These are phyloP conservation scores for Idaea biselata DNA, from an alignment of 2,888 invertebrate species.

Conservation along the genomic window DNA sequence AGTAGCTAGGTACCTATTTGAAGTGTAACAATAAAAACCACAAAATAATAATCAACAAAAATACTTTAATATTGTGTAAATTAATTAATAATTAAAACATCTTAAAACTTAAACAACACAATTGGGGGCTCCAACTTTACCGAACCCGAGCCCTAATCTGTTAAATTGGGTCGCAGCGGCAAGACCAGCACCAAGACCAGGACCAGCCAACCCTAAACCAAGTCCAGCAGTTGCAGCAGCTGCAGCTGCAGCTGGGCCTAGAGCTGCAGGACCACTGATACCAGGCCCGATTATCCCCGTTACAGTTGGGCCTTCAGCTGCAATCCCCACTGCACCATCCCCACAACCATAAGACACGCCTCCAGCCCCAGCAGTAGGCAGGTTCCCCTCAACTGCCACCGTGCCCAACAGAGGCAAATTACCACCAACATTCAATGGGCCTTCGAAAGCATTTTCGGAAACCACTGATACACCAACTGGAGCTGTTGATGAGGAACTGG, in stretches of 20 bases:
- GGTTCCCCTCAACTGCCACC: slow-evolving; percentile 23
- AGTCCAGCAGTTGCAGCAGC: slow-evolving; percentile 5
- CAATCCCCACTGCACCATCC: slow-evolving; percentile 29
- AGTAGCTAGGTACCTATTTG: no score
- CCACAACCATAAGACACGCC: slow-evolving; percentile 30
- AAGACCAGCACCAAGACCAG: slow-evolving; percentile 5
- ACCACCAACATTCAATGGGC: slow-evolving; percentile 22
- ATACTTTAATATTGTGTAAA: not conserved
- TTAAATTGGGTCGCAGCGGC: slow-evolving; percentile 12
- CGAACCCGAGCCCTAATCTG: slow-evolving; percentile 10
- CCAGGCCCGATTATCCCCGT: slow-evolving; percentile 19
- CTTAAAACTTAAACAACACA: slow-evolving; percentile 11
- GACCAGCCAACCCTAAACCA: not conserved
- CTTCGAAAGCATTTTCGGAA: slow-evolving; percentile 31
- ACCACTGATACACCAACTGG: slow-evolving; percentile 26
- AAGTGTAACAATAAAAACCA: not conserved
- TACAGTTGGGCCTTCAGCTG: slow-evolving; percentile 22
- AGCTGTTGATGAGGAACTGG: slow-evolving; percentile 27
- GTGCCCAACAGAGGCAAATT: slow-evolving; percentile 30
- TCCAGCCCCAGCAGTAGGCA: slow-evolving; percentile 28
- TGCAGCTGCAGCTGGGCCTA: slow-evolving; percentile 2
- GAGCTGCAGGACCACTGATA: slow-evolving; percentile 9
- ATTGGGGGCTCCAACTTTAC: slow-evolving; percentile 11
- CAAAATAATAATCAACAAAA: not conserved
- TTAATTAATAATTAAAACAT: not conserved